Percentiles rank a stretch among this genome's conserved stretches.
phyloP scores from a whole-genome alignment of 1,140 invertebrate species.

The Diorhabda elongata region DNA sequence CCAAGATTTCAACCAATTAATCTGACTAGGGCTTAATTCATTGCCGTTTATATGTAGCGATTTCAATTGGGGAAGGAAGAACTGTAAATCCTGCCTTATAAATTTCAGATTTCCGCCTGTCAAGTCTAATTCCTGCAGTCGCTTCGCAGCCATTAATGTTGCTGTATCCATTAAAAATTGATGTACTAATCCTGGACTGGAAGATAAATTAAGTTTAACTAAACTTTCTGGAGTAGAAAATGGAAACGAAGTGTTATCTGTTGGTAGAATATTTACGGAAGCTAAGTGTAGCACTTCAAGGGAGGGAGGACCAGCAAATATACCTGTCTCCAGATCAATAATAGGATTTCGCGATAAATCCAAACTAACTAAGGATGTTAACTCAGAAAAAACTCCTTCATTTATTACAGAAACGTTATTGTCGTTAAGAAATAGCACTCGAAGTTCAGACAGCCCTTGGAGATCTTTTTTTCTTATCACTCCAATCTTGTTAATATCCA shows the following conservation, averaged over 20 bases:
- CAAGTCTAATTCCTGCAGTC: constrained; percentile 66
- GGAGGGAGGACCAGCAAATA: constrained; percentile 61
- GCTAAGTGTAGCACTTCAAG: constrained; percentile 65
- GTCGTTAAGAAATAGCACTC: constrained; percentile 64
- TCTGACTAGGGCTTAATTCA: constrained; percentile 59
- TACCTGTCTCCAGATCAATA: constrained; percentile 59
- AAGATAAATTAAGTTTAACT: constrained; percentile 66
- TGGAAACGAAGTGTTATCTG: constrained; percentile 62
- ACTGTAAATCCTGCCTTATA: constrained; percentile 63
- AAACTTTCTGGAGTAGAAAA: constrained; percentile 65
- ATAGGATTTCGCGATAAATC: constrained; percentile 77
- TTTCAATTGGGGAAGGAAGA: constrained; percentile 65
- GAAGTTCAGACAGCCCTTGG: constrained; percentile 63
- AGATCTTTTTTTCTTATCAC: constrained; percentile 65
- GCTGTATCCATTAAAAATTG: constrained; percentile 66
- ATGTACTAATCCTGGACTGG: constrained; percentile 65
- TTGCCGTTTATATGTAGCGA: constrained; percentile 58
- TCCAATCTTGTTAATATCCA: constrained; percentile 60
- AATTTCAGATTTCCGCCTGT: constrained; percentile 59
- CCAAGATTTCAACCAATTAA: constrained; percentile 64
- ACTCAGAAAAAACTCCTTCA: constrained; percentile 62
- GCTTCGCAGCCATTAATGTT: constrained; percentile 63
- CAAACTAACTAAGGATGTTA: constrained; percentile 61
- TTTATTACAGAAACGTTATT: constrained; percentile 64
- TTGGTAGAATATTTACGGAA: constrained; percentile 57